phyloP scores from a whole-genome alignment of 2,797 vertebrate genomes.

The Argentina silus region DNA sequence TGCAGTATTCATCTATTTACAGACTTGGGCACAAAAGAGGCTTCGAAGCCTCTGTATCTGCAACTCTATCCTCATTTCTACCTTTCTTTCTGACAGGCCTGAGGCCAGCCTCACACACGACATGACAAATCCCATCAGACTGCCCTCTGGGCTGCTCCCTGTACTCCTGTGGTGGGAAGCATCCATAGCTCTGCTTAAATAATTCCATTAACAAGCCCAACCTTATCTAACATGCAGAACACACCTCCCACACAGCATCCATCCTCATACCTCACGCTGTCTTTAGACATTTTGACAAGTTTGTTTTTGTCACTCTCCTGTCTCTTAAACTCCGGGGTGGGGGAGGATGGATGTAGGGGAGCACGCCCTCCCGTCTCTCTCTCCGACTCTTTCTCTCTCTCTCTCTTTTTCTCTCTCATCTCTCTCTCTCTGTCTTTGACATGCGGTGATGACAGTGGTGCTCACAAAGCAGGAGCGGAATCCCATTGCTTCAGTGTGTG shows the following conservation, averaged over 20 bases:
- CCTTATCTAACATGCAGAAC: slow-evolving; percentile 12
- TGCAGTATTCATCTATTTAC: not conserved
- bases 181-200: slow-evolving; percentile 20
- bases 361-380: not conserved
- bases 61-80: not conserved
- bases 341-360: no score
- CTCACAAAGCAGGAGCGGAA: slow-evolving; percentile 19
- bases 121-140: slow-evolving; percentile 25
- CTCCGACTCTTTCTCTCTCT: not conserved
- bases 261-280: not conserved
- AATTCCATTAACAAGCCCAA: slow-evolving; percentile 23
- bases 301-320: slow-evolving; percentile 1
- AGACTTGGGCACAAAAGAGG: not conserved
- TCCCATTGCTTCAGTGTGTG: slow-evolving; percentile 22
- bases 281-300: slow-evolving; percentile 19
- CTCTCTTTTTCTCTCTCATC: not conserved
- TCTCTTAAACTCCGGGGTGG: slow-evolving; percentile 6
- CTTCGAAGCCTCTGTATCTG: slow-evolving; percentile 11
- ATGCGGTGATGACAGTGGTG: slow-evolving; percentile 31
- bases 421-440: slow-evolving; percentile 27
- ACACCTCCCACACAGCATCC: not conserved
- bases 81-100: slow-evolving; percentile 25
- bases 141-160: slow-evolving; percentile 7
- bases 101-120: slow-evolving; percentile 17
- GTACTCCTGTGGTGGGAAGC: slow-evolving; percentile 28